Evolutionary conservation across 35 echinoderm and acorn worm species (phyloP), one percentile per base, ranked within the genome.

Genomic region (Stichopus chloronotus): DNA sequence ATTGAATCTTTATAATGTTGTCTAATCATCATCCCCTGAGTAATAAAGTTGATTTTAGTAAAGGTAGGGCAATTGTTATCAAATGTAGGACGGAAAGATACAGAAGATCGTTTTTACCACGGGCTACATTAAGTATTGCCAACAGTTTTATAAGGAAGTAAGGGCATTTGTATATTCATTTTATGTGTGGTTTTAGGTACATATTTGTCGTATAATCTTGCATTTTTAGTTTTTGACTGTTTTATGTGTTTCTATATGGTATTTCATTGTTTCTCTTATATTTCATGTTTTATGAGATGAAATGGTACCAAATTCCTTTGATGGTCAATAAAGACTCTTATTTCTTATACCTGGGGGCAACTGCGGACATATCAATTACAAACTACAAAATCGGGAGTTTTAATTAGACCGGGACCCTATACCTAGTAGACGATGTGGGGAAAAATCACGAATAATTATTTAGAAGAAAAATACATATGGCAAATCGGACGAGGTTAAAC

Each of bases 11-110:
- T 12, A 20, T 71, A 71, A 71, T 71, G 65, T 71, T 14, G 65
- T 71, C 65, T 71, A 71, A 71, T 71, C 65, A 71, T 71, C 65
- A 71, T 71, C 65, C 65, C n/a, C 65, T 71, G n/a, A 71, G 65
- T 71, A 43, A 43, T 43, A 71, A 71, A 71, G 65, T 71, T 71
- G 65, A 71, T 2, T 71, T 71, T 71, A 71, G 65, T 71, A 20
- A 71, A 12, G n/a, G 11, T 14, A 20, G 65, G 65, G 11, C n/a
- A n/a, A n/a, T 69, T 69, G 63, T 69, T 69, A 69, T 19, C 11
- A 71, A 71, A 71, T 20, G 65, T 71, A 71, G 65, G 65, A 71
- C 65, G n/a, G 65, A 71, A 71, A 71, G 65, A 71, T 71, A 4
- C 1, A 2, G 65, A 71, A 71, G 65, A 71, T 71, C 65, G 65